Conservation (phyloP, 2,113 vertebrate species). For the Tupaia tana region DNA sequence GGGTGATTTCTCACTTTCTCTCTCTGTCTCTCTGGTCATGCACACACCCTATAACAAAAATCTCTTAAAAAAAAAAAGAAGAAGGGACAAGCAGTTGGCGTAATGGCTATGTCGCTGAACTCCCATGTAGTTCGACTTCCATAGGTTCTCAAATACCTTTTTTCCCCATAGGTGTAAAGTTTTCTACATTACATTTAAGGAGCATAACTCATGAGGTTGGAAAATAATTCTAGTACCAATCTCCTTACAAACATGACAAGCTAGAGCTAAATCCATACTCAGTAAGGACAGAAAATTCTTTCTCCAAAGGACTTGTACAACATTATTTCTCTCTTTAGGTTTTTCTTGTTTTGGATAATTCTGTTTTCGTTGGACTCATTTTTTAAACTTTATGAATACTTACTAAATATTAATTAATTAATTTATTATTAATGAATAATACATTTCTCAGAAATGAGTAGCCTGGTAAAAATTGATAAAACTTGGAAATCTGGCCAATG, state of each 20-base stretch:
- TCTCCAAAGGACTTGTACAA: neutral
- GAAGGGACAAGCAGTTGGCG: no score
- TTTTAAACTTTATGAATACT: neutral
- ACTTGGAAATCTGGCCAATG: neutral
- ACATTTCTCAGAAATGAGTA: neutral
- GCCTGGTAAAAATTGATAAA: neutral
- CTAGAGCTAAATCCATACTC: neutral
- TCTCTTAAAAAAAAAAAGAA: no score
- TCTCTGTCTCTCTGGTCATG: no score
- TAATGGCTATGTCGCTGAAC: no score
- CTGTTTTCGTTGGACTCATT: neutral
- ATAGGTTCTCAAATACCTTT: neutral
- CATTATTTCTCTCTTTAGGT: neutral
- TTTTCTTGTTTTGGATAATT: neutral
- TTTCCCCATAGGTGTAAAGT: neutral
- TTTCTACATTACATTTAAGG: neutral
- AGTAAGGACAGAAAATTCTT: neutral
- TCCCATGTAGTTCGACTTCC: no score
- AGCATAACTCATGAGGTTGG: neutral
- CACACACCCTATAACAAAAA: no score
- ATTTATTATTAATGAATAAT: conserved; percentile 8
- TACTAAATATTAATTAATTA: neutral
- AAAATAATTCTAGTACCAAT: neutral
- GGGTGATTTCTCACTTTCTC: no score
- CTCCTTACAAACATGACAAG: neutral